These are phyloP conservation scores for Pentalonia nigronervosa DNA, from an alignment of 1,140 invertebrate genomes.

Conservation along the genomic window DNA sequence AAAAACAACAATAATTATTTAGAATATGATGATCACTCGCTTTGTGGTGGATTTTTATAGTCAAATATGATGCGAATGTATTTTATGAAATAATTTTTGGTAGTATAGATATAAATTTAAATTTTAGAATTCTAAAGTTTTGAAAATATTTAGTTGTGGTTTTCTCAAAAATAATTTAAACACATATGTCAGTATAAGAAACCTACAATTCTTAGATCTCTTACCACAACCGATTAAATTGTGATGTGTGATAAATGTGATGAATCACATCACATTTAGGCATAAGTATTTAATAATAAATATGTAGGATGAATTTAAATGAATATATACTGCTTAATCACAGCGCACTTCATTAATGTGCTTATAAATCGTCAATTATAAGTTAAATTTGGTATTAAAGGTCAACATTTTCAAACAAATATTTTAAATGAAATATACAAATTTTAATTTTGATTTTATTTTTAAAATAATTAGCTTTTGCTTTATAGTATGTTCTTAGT, in stretches of 20 bases:
- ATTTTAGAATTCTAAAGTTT: too few relatives aligned
- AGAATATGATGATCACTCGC: not conserved
- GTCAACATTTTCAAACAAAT: not conserved
- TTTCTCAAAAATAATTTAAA: too few relatives aligned
- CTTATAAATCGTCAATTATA: not conserved
- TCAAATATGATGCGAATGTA: not conserved
- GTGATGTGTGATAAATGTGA: too few relatives aligned
- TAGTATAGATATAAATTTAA: too few relatives aligned
- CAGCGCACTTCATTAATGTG: not conserved
- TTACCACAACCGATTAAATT: too few relatives aligned
- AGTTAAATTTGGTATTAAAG: not conserved
- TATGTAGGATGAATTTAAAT: not conserved
- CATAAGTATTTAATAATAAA: not conserved
- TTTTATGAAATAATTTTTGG: not conserved
- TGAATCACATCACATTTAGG: not conserved
- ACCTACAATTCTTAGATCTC: too few relatives aligned
- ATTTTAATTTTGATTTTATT: not conserved
- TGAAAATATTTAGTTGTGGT: too few relatives aligned
- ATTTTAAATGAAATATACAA: not conserved
- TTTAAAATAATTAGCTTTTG: not conserved
- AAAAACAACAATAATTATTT: not conserved
- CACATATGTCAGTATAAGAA: too few relatives aligned
- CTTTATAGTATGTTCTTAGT: not conserved
- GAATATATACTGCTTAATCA: not conserved
- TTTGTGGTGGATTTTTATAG: not conserved